Conservation (phyloP, 2,113 vertebrate species). For the Halichoerus grypus region DNA sequence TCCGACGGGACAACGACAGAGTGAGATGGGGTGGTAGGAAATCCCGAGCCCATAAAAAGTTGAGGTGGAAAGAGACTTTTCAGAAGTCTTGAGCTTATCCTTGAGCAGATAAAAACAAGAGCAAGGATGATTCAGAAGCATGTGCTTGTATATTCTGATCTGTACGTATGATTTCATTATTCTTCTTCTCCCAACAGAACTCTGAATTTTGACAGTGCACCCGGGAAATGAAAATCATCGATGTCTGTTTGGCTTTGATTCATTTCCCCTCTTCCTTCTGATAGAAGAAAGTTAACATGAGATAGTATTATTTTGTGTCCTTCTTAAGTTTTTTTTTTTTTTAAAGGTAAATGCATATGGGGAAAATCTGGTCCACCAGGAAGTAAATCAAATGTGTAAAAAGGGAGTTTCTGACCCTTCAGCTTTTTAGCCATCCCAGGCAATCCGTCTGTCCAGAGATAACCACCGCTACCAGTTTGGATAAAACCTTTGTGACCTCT, state of each 20-base stretch:
- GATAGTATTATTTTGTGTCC: neutral
- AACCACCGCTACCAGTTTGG: neutral
- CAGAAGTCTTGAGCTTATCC: neutral
- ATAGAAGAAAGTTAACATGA: neutral
- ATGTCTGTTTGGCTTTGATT: neutral
- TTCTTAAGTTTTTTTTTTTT: constrained; percentile 4
- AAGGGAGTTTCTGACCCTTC: neutral
- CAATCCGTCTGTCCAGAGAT: neutral
- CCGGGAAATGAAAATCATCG: neutral
- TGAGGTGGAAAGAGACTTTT: neutral
- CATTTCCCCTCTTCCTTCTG: neutral
- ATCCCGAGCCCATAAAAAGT: neutral
- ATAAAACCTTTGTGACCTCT: neutral
- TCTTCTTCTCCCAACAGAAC: neutral
- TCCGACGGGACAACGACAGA: neutral
- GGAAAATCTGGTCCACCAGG: neutral
- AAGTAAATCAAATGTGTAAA: neutral
- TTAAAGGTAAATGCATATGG: neutral
- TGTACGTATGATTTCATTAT: neutral
- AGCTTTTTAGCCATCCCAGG: neutral
- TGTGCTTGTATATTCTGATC: neutral
- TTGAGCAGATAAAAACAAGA: neutral
- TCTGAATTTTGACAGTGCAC: neutral
- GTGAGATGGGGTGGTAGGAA: neutral
- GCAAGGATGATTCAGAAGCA: neutral